Percentiles rank a stretch among this genome's conserved stretches.
phyloP scores from a whole-genome alignment of 2,797 vertebrate genomes.

The Decapterus maruadsi region DNA sequence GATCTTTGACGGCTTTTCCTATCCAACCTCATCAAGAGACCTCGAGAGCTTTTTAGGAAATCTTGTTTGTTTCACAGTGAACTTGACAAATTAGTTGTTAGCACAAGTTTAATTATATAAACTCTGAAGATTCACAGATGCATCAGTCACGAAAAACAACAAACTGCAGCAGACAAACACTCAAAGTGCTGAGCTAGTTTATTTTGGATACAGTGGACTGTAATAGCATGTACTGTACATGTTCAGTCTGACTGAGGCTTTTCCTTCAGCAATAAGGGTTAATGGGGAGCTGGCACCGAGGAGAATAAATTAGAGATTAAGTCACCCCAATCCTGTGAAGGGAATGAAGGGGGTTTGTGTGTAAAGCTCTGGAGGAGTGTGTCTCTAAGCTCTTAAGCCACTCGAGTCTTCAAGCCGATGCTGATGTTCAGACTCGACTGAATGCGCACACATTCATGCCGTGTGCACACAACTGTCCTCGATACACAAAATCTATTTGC shows the following conservation, averaged over 20 bases:
- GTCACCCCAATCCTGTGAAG: slow-evolving; percentile 45
- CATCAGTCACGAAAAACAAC: no score
- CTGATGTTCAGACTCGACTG: slow-evolving; percentile 50
- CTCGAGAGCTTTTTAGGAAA: background rate
- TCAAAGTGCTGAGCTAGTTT: background rate
- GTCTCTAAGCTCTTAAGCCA: slow-evolving; percentile 77
- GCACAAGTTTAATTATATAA: background rate
- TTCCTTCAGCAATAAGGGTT: slow-evolving; percentile 20
- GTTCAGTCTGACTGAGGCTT: background rate
- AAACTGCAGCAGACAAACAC: background rate
- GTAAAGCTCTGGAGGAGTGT: slow-evolving; percentile 63
- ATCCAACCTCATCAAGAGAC: no score
- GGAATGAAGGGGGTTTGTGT: slow-evolving; percentile 51
- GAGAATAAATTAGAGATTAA: slow-evolving; percentile 66
- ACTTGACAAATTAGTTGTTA: background rate
- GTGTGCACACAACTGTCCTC: background rate
- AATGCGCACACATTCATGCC: slow-evolving; percentile 8
- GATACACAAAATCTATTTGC: slow-evolving; percentile 17
- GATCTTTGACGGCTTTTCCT: no score
- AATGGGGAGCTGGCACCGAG: slow-evolving; percentile 38
- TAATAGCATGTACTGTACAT: background rate
- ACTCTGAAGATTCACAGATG: background rate
- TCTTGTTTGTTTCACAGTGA: background rate
- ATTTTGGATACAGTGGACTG: background rate
- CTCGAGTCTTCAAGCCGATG: slow-evolving; percentile 53